A percentile compares a stretch with the other conserved stretches of the same genome.
phyloP scores from a whole-genome alignment of 2,797 vertebrate species.

The Basileuterus tristriatus region DNA sequence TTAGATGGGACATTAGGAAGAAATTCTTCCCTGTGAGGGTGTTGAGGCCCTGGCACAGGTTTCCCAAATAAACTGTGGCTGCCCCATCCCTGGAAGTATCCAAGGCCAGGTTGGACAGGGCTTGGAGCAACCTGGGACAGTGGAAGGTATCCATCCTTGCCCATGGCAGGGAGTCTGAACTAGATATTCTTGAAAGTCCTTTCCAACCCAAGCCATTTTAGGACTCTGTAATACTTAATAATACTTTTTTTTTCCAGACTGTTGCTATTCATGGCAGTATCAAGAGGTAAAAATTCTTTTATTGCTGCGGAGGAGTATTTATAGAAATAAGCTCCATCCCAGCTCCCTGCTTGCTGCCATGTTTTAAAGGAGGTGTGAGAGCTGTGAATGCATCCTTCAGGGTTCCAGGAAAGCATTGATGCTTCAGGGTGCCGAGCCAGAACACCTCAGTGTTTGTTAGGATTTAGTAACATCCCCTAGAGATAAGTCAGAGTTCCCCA shows the following conservation, averaged over 20 bases:
- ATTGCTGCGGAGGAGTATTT: background rate
- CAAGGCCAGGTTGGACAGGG: accelerated
- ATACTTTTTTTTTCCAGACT: accelerated
- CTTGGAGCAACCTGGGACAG: accelerated
- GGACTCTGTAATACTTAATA: background rate
- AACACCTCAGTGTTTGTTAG: background rate
- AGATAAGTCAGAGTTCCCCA: background rate
- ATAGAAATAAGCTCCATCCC: background rate
- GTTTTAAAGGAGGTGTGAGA: constrained; percentile 30
- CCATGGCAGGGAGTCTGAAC: background rate
- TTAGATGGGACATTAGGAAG: background rate
- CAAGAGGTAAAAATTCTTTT: background rate
- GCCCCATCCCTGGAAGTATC: background rate
- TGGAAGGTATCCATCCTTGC: background rate
- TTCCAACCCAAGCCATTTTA: background rate
- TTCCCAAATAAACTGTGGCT: background rate
- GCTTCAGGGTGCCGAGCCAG: background rate
- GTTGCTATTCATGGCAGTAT: background rate
- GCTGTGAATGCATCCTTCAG: constrained; percentile 6
- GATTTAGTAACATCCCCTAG: background rate
- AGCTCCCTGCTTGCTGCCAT: background rate
- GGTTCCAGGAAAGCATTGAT: background rate
- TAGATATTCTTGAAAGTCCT: background rate
- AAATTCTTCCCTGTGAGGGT: background rate
- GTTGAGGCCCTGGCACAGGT: accelerated